Conservation (phyloP, 2,797 vertebrate genomes). For the Pipistrellus kuhlii region DNA sequence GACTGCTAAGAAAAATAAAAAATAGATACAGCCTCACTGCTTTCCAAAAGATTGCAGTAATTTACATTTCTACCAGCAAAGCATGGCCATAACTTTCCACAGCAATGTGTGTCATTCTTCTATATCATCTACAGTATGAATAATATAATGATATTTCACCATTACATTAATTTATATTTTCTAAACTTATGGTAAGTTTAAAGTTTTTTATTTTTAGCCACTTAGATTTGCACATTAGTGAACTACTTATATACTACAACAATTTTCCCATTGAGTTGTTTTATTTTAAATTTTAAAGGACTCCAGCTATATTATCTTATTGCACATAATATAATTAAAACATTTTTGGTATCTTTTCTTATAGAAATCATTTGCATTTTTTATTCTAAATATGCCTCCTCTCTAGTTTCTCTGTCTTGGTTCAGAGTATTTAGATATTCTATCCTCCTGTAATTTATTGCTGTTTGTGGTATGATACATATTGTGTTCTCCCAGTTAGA, state of each 20-base stretch:
- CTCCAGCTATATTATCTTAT: neutral
- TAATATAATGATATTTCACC: neutral
- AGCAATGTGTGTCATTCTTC: neutral
- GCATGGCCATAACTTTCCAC: neutral
- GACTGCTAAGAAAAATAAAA: neutral
- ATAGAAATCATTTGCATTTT: neutral
- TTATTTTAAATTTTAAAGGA: neutral
- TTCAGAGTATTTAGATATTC: neutral
- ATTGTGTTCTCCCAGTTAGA: slow-evolving; percentile 6
- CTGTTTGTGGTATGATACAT: neutral
- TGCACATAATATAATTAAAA: neutral
- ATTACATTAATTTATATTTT: slow-evolving; percentile 4
- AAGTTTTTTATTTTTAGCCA: neutral
- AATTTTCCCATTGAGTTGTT: slow-evolving; percentile 6
- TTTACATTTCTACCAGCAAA: neutral
- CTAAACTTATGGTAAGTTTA: neutral
- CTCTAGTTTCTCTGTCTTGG: slow-evolving; percentile 23
- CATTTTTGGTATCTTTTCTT: neutral
- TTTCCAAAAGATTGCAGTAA: neutral
- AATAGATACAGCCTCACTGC: neutral
- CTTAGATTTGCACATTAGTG: neutral
- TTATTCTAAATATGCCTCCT: neutral
- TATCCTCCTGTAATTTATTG: neutral
- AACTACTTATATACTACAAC: slow-evolving; percentile 28
- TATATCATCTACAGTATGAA: neutral